phyloP scores from a whole-genome alignment of 2,888 invertebrate species.

The Acronicta aceris region DNA sequence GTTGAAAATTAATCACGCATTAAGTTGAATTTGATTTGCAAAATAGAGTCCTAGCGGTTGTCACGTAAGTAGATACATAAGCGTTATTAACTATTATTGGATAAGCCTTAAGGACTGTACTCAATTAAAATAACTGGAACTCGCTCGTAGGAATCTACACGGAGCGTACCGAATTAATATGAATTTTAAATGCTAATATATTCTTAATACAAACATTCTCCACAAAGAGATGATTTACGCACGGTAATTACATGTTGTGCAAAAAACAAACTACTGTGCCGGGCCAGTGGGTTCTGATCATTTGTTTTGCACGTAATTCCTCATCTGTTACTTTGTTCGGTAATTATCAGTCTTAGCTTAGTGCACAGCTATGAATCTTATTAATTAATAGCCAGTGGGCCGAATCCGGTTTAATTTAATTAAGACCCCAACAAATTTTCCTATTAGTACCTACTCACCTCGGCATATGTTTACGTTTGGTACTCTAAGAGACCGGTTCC shows the following conservation, averaged over 20 bases:
- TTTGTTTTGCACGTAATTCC: slow-evolving; percentile 42
- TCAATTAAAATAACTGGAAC: slow-evolving; percentile 74
- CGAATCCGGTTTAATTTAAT: slow-evolving; percentile 62
- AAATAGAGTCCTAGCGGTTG: slow-evolving; percentile 65
- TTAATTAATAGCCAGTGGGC: slow-evolving; percentile 52
- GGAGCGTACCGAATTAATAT: slow-evolving; percentile 53
- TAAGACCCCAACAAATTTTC: slow-evolving; percentile 55
- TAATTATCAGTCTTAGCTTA: slow-evolving; percentile 38
- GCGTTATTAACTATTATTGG: slow-evolving; percentile 63
- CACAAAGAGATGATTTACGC: slow-evolving; percentile 42
- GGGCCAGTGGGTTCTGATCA: slow-evolving; percentile 15
- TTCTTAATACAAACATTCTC: slow-evolving; percentile 63
- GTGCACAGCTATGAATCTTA: slow-evolving; percentile 37
- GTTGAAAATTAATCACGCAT: slow-evolving; percentile 73
- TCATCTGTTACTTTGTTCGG: slow-evolving; percentile 42
- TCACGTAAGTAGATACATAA: slow-evolving; percentile 66
- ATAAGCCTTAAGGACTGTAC: slow-evolving; percentile 60
- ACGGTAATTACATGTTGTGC: slow-evolving; percentile 26
- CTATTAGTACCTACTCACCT: slow-evolving; percentile 51
- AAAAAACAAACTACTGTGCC: slow-evolving; percentile 22
- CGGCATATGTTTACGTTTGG: slow-evolving; percentile 55
- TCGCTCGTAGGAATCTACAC: slow-evolving; percentile 68
- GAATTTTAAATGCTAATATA: slow-evolving; percentile 69
- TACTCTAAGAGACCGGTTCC: slow-evolving; percentile 47
- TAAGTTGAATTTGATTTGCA: slow-evolving; percentile 80